phyloP scores from a whole-genome alignment of 53 echinoderm and acorn worm genomes.

The Mesocentrotus franciscanus region DNA sequence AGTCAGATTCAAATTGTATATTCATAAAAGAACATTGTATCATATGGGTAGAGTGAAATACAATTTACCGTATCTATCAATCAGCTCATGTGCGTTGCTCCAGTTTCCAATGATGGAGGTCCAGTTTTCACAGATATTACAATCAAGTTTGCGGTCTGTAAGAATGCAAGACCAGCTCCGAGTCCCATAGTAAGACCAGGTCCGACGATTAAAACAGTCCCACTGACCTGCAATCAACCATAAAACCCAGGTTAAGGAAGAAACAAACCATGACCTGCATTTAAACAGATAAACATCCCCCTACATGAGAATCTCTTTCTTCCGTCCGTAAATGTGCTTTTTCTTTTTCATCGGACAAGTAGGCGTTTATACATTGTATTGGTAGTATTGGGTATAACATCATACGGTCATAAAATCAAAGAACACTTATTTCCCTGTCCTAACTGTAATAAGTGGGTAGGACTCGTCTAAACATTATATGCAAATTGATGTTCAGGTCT shows the following conservation, averaged over 20 bases:
- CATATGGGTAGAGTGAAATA: not conserved
- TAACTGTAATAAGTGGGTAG: no score
- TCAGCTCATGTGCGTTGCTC: constrained; percentile 11
- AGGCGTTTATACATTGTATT: no score
- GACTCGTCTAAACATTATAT: no score
- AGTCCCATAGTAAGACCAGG: constrained; percentile 60
- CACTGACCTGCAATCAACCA: not conserved
- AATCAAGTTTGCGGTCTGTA: not conserved
- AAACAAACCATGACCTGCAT: not conserved
- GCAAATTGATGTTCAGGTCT: no score
- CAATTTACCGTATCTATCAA: constrained; percentile 32
- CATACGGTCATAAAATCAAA: no score
- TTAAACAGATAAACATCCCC: not conserved
- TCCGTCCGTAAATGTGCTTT: no score
- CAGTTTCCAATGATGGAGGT: constrained; percentile 26
- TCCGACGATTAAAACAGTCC: constrained; percentile 57
- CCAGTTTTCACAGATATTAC: constrained; percentile 36
- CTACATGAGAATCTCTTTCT: no score
- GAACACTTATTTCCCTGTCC: no score
- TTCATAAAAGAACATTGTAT: not conserved
- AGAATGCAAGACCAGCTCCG: constrained; percentile 12
- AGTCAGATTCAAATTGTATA: no score
- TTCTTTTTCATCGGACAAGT: no score
- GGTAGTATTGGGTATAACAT: no score
- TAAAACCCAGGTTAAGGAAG: not conserved